Evolutionary conservation across 1,140 invertebrate species (phyloP), one percentile per base, ranked within the genome.

Genomic region (Drosophila ogumai): DNA sequence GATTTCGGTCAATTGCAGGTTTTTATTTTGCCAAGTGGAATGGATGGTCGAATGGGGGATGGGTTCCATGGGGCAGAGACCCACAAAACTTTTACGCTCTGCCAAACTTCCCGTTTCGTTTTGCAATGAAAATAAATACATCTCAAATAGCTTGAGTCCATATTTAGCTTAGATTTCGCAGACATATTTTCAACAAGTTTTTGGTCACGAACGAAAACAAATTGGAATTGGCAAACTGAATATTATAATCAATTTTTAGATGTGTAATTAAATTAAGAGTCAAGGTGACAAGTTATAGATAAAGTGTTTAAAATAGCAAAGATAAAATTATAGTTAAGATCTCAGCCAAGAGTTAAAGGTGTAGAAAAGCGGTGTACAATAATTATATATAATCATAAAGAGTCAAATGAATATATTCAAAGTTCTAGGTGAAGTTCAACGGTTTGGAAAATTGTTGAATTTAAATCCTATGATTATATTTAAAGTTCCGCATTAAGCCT

Each of bases 1-100:
- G 82, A 79, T 78, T 85, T 78, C 67, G 79, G 49, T 63, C 73
- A 80, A 74, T 75, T 82, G 72, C 25, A 40, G 58, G 44, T 61
- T 47, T 36, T 52, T 52, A 47, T 13, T 50, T 25, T 5, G 50
- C 50, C 50, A 54, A 54, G 50, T 54, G 19, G 50, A 36, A 54
- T 54, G 50, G 17, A 15, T 36, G 50, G 17, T 4, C 28, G 15
- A 19, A 10, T 13, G 31, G 25, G 22, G 15, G 12, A 17, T 8
- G 36, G 5, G 28, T 41, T 32, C 17, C 32, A 19, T 15, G 22
- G 46, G 60, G 25, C 60, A 69, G 38, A 34, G 47, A 19, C 43
- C 36, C 46, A 50, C 52, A 71, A 71, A 71, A 71, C 52, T 71
- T 72, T 72, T 49, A 72, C 68, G 65, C 65, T 64, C 75, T 44